Evolutionary conservation across 2,797 vertebrate genomes (phyloP), one percentile per base, ranked within the genome.

Genomic region (Urocyon cinereoargenteus): DNA sequence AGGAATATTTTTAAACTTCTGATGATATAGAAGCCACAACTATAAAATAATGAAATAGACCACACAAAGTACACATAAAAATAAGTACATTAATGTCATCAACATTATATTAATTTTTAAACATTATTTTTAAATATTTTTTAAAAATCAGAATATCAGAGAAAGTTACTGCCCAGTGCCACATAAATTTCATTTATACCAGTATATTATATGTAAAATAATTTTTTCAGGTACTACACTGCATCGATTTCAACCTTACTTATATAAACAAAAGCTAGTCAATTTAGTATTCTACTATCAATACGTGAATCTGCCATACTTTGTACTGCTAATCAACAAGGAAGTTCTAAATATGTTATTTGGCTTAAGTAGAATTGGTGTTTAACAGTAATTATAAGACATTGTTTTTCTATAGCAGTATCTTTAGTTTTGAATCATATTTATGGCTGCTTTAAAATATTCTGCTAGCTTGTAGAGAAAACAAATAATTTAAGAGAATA

Each of bases 21-120:
- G n/a, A 88, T 78, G 13, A 70, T 85, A 90, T 2, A 94, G 51
- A 95, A 88, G 11, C 53, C 26, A 45, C 9, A 91, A 88, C 21
- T 91, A 82, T 26, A 93, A 95, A 88, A 92, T 83, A 93, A 86
- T 90, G 36, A 90, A 94, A 94, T 11, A 57, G 36, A 31, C 81
- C 73, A 96, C 22, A 82, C 15, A 95, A 95, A 34, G 45, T 86
- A 68, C 4, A 96, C 18, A 86, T 90, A 45, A 94, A 96, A 96
- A 88, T 45, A 94, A 82, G 28, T 51, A 90, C 61, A 72, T 55
- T 83, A 78, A 75, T 72, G 91, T 94, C 73, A 89, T 83, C 89
- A 84, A 97, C 86, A 84, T 6, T 83, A 77, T 73, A 88, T 40
- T 53, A 91, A 86, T 87, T 94, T 96, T 91, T 62, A 79, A 95